These are phyloP conservation scores for Eriocheir sinensis DNA, from an alignment of 1,140 invertebrate genomes.

Conservation along the genomic window DNA sequence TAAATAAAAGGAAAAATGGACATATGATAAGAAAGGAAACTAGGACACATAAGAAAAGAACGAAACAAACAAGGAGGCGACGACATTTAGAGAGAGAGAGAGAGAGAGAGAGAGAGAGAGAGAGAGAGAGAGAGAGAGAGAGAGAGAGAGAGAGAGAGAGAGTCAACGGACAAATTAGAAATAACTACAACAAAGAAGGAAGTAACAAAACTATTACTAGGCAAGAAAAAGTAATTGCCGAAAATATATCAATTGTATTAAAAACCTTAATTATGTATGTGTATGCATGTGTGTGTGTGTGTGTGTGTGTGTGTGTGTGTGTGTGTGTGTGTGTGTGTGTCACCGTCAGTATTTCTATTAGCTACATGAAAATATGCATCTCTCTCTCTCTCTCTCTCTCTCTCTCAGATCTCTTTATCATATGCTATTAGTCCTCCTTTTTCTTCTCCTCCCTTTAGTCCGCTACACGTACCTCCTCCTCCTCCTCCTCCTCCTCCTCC, in stretches of 20 bases:
- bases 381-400: no score
- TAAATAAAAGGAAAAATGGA: background rate
- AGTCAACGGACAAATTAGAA: background rate
- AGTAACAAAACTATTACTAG: background rate
- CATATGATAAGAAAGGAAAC: no score
- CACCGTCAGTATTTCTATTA: no score
- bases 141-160: slow-evolving; percentile 35
- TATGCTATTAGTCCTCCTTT: background rate
- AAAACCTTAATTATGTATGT: no score
- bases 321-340: no score
- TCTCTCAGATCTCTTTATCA: background rate
- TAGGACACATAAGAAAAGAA: no score
- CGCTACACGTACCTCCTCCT: background rate
- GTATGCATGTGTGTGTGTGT: no score
- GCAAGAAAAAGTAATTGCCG: no score
- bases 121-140: slow-evolving; percentile 38
- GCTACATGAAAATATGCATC: no score
- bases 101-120: background rate
- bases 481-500: background rate
- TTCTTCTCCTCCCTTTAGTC: background rate
- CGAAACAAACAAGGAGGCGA: no score
- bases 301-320: no score
- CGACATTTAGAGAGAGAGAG: background rate
- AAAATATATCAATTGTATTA: no score
- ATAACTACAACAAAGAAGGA: background rate